Evolutionary conservation across 1,140 invertebrate species (phyloP), one percentile per base, ranked within the genome.

Genomic region (Tigriopus japonicus): DNA sequence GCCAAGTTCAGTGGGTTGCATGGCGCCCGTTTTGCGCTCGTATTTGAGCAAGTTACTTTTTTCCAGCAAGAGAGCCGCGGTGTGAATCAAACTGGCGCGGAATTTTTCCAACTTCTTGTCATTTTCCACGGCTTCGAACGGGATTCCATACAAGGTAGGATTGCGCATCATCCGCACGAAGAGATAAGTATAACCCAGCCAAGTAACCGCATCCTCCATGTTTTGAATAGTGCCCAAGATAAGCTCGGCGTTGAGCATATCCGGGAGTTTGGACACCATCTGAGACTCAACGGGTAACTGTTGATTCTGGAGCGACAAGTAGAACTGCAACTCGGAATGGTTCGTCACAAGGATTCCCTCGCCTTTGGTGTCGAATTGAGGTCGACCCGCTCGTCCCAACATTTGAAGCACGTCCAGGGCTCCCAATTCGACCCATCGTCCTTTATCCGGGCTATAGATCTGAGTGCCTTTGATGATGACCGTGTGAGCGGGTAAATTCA

Each of bases 391-490:
- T 69, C 96, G 75, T 64, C 96, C 94, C 67, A 98, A 75, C 94
- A 98, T 98, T 73, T 94, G 94, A 61, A 98, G 77, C 9, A 98
- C 91, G 77, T 98, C 95, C 23, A 98, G 73, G 41, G 93, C 90
- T 52, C 93, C 90, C 21, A 99, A 72, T 74, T 99, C 96, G 0
- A 89, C 86, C 96, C 96, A 99, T 63, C 91, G 77, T 17, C 96
- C 96, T 72, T 97, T 96, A 71, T 98, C 95, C 0, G 96, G 91
- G 69, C 87, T 96, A 72, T 99, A 99, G 49, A 99, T 84, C 72
- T 98, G 93, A 0, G 96, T 99, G 21, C 93, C 96, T 73, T 98
- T 98, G 67, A 99, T 98, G 62, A 99, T 97, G 28, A 99, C 96
- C 12, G 94, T 98, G 71, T 98, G 94, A 0, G 96, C 96, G 0